Evolutionary conservation across 2,797 vertebrate species (phyloP).

Genomic region (Nyctibius grandis): DNA sequence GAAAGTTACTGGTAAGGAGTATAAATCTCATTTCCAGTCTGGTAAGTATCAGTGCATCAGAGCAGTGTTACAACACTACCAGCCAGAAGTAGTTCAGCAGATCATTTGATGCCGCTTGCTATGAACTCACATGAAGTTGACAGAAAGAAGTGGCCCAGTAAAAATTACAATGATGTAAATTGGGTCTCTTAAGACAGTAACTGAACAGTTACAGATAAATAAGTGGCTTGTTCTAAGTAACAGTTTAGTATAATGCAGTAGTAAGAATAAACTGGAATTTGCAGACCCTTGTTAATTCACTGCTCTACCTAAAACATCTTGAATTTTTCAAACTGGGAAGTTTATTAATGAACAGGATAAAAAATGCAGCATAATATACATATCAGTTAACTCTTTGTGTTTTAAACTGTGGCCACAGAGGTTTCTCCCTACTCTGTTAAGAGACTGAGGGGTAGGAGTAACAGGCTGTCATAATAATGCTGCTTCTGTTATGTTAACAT

Average conservation of each 20-base stretch:
- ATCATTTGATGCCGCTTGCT: neutral
- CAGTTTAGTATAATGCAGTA: neutral
- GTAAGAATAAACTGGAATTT: neutral
- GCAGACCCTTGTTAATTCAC: neutral
- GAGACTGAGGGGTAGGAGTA: neutral
- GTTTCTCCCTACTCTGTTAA: neutral
- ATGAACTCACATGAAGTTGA: neutral
- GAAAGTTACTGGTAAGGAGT: neutral
- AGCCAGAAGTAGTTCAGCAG: neutral
- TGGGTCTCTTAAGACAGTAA: neutral
- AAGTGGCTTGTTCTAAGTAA: neutral
- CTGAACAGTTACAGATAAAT: neutral
- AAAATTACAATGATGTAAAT: neutral
- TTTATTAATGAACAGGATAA: neutral
- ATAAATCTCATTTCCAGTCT: neutral
- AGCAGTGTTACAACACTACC: neutral
- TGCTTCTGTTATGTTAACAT: neutral
- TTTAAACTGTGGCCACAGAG: neutral
- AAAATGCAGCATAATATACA: neutral
- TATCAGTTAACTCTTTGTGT: neutral
- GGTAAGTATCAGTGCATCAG: neutral
- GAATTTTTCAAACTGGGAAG: neutral
- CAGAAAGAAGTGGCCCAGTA: neutral
- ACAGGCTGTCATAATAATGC: neutral
- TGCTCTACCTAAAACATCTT: neutral